Evolutionary conservation across 2,888 invertebrate species (phyloP).

Genomic region (Amaurobius ferox): DNA sequence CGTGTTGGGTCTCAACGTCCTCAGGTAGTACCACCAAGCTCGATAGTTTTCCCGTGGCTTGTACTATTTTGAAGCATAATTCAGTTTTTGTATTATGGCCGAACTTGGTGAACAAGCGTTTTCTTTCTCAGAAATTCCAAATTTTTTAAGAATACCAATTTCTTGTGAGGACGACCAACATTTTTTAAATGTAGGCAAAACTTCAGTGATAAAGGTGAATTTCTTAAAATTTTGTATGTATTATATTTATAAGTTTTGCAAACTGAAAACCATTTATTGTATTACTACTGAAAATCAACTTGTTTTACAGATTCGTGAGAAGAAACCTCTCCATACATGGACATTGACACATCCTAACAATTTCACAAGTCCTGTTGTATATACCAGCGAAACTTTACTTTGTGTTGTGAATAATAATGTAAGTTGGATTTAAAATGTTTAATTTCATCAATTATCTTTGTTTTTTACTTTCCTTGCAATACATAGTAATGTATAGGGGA

Average conservation of each 20-base stretch:
- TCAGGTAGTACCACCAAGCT: too few relatives aligned
- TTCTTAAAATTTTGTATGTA: neutral
- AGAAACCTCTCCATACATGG: constrained; percentile 50
- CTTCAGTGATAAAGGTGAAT: constrained; percentile 37
- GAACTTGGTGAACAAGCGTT: constrained; percentile 33
- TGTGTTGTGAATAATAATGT: constrained; percentile 41
- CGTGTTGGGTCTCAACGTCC: too few relatives aligned
- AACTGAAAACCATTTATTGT: too few relatives aligned
- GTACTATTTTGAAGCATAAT: too few relatives aligned
- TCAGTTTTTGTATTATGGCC: constrained; percentile 17
- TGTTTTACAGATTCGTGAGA: constrained; percentile 26
- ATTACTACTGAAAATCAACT: neutral
- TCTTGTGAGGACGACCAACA: neutral
- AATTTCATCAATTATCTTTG: too few relatives aligned
- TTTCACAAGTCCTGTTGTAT: constrained; percentile 35
- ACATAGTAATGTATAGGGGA: too few relatives aligned
- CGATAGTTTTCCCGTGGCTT: too few relatives aligned
- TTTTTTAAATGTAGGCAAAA: constrained; percentile 34
- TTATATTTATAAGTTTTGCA: too few relatives aligned
- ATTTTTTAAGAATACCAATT: constrained; percentile 15
- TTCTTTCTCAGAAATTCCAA: neutral
- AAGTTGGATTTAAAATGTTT: too few relatives aligned
- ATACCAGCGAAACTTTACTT: constrained; percentile 17
- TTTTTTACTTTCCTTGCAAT: too few relatives aligned
- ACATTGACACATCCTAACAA: constrained; percentile 32